Evolutionary conservation across 1,140 invertebrate genomes (phyloP), one percentile per base, ranked within the genome.

Genomic region (Neodiprion pinetum): DNA sequence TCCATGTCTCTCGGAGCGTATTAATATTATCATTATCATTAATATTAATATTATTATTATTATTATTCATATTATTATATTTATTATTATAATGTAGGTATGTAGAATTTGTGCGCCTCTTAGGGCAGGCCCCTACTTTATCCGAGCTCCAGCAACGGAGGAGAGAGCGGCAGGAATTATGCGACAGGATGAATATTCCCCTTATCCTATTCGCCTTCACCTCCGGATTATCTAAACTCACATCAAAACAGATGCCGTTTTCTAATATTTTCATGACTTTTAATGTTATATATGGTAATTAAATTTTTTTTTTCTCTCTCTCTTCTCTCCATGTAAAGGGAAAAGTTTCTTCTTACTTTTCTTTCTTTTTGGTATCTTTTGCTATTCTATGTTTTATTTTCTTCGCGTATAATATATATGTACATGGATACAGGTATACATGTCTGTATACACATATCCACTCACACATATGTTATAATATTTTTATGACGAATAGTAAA

Each of bases 401-500:
- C 61, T 74, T 70, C 47, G 69, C 73, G 67, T 72, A 75, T 69
- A 74, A 21, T 73, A 75, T 72, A 74, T 66, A 53, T 70, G 70
- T 67, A 67, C 65, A 48, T 74, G 70, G 40, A 75, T 72, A 75
- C 67, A 75, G 23, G 65, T 74, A 75, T 17, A 72, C 70, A 75
- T 48, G 53, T 72, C 48, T 72, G 71, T 72, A 71, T 75, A 75
- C 71, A 72, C 72, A 72, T 47, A 75, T 72, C 61, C 71, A 75
- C 66, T 65, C 48, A 71, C 71, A 75, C 71, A 74, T 75, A 77
- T 76, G 11, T 88, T 88, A 88, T 85, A 88, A 88, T 89, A 89
- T 88, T 88, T 87, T 88, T 88, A 89, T 80, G 85, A 87, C 88
- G 84, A 88, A 85, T 84, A 61, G 17, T 83, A 83, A 85, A 88